phyloP scores from a whole-genome alignment of 2,113 vertebrate species.

The Lagopus muta region DNA sequence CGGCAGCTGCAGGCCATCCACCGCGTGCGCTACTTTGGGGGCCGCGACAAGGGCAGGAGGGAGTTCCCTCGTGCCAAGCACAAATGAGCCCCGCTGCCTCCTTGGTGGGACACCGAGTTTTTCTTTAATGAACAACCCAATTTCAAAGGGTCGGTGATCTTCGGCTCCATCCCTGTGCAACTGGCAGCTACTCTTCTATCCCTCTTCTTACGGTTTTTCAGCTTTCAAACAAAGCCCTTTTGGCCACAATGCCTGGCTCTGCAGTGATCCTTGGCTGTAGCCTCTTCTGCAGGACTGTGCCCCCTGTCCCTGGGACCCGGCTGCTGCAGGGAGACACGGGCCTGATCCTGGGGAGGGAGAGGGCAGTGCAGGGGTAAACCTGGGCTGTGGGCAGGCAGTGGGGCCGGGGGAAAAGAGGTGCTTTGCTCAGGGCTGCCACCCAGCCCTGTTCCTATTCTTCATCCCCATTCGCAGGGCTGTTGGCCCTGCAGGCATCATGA shows the following conservation, averaged over 20 bases:
- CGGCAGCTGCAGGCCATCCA: conserved; percentile 88
- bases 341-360: too few species aligned
- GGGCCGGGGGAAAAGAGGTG: too few species aligned
- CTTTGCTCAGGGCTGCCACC: too few species aligned
- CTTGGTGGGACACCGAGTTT: not conserved
- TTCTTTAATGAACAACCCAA: not conserved
- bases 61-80: conserved; percentile 79
- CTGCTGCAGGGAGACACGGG: too few species aligned
- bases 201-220: not conserved
- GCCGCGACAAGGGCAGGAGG: conserved; percentile 80
- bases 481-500: too few species aligned
- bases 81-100: conserved; percentile 25
- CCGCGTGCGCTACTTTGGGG: conserved; percentile 85
- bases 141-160: not conserved
- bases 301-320: too few species aligned
- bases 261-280: not conserved
- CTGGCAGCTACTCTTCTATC: fast-evolving
- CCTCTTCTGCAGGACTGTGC: too few species aligned
- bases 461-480: too few species aligned
- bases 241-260: not conserved
- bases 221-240: not conserved
- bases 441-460: too few species aligned
- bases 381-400: too few species aligned
- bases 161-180: fast-evolving
- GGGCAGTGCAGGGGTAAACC: too few species aligned